Conservation (phyloP, 2,888 invertebrate genomes). For the Caenorhabditis sp. region DNA sequence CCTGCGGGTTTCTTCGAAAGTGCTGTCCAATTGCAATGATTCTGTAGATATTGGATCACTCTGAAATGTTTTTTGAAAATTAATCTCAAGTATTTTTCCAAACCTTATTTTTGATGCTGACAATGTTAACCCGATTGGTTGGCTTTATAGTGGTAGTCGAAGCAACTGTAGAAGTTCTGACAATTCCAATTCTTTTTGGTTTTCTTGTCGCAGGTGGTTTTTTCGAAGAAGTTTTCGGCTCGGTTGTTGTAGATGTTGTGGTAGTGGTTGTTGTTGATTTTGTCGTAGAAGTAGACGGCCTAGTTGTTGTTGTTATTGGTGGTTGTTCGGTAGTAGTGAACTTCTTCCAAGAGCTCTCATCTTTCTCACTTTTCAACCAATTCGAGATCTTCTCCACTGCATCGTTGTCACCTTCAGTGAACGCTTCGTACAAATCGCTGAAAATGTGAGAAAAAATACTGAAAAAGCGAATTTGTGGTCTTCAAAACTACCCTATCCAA, state of each 20-base stretch:
- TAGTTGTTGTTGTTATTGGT: constrained; percentile 7
- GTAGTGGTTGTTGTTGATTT: constrained; percentile 18
- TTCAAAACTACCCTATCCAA: neutral
- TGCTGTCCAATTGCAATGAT: constrained; percentile 34
- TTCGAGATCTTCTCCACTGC: constrained; percentile 24
- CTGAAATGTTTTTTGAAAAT: constrained; percentile 15
- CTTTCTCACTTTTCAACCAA: constrained; percentile 31
- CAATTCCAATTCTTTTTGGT: constrained; percentile 1
- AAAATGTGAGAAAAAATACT: constrained; percentile 2
- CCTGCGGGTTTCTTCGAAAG: constrained; percentile 43
- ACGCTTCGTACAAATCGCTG: constrained; percentile 40
- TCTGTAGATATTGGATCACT: constrained; percentile 27
- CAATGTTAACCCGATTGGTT: neutral
- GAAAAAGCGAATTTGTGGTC: no score
- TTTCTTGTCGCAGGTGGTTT: neutral
- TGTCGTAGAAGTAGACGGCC: constrained; percentile 11
- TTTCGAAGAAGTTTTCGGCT: neutral
- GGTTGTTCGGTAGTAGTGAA: neutral
- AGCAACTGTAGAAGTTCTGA: neutral
- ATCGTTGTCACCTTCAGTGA: constrained; percentile 29
- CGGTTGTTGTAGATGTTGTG: constrained; percentile 19
- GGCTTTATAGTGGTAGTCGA: constrained; percentile 2
- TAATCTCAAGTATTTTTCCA: no score
- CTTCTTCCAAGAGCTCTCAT: constrained; percentile 27
- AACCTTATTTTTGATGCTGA: neutral